A percentile compares a stretch with the other conserved stretches of the same genome.
Evolutionary conservation across 2,797 vertebrate genomes (phyloP).

Genomic region (Cirrhinus mrigala): DNA sequence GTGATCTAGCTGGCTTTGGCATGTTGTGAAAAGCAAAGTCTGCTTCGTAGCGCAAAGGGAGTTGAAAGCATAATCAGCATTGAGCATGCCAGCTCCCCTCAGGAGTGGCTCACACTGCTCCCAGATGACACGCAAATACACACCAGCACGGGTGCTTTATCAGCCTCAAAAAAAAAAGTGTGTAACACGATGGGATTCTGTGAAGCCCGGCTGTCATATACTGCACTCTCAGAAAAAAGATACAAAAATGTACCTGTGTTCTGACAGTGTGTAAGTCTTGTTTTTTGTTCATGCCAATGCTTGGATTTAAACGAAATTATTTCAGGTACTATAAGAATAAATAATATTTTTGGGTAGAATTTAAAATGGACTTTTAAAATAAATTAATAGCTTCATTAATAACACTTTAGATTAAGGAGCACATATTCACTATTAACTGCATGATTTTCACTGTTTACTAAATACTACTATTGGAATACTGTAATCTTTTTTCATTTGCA

Average conservation of each 20-base stretch:
- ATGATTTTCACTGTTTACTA: not conserved
- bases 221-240: not conserved
- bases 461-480: not conserved
- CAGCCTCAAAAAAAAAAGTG: slow-evolving; percentile 41
- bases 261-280: not conserved
- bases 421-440: not conserved
- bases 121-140: slow-evolving; percentile 73
- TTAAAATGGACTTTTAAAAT: not conserved
- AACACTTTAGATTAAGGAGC: no score
- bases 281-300: not conserved
- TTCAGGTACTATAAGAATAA: not conserved
- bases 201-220: slow-evolving; percentile 2
- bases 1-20: slow-evolving; percentile 41
- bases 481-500: not conserved
- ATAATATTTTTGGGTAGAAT: not conserved
- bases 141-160: slow-evolving; percentile 58
- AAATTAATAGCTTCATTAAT: not conserved
- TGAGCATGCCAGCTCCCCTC: slow-evolving; percentile 47
- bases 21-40: slow-evolving; percentile 45
- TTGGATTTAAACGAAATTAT: not conserved
- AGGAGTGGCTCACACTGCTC: slow-evolving; percentile 59
- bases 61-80: slow-evolving; percentile 51
- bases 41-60: slow-evolving; percentile 39
- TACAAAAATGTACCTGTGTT: not conserved
- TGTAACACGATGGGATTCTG: slow-evolving; percentile 29